Conservation (phyloP, 1,140 invertebrate genomes). For the Pentalonia nigronervosa region DNA sequence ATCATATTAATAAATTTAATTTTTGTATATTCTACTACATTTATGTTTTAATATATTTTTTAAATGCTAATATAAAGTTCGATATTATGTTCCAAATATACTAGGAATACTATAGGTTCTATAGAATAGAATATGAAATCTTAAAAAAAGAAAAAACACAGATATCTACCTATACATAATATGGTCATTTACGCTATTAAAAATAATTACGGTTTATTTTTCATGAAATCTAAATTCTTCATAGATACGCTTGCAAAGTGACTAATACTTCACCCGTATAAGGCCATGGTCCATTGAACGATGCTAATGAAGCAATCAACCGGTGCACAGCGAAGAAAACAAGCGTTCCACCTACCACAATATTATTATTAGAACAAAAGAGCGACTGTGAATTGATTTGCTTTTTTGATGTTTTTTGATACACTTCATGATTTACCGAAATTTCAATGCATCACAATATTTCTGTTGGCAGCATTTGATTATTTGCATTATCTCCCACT, state of each 20-base stretch:
- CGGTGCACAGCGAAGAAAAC: neutral
- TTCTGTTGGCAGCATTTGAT: neutral
- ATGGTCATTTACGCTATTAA: conserved; percentile 27
- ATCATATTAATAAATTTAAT: neutral
- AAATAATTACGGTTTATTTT: conserved; percentile 33
- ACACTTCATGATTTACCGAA: neutral
- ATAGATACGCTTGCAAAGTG: neutral
- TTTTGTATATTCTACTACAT: neutral
- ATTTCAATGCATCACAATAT: neutral
- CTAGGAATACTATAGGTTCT: neutral
- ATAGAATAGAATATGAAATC: neutral
- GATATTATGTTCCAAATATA: neutral
- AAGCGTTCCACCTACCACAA: neutral
- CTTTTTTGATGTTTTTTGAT: neutral
- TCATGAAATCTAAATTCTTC: neutral
- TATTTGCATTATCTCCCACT: neutral
- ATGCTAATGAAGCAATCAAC: conserved; percentile 40
- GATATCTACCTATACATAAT: neutral
- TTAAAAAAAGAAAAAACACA: neutral
- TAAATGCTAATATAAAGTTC: neutral
- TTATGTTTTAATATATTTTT: neutral
- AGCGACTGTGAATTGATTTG: neutral
- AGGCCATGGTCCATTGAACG: conserved; percentile 31
- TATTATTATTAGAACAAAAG: conserved; percentile 29
- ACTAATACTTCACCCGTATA: conserved; percentile 19